A percentile compares a stretch with the other conserved stretches of the same genome.
phyloP scores from a whole-genome alignment of 2,113 vertebrate genomes.

The Channa maculata region DNA sequence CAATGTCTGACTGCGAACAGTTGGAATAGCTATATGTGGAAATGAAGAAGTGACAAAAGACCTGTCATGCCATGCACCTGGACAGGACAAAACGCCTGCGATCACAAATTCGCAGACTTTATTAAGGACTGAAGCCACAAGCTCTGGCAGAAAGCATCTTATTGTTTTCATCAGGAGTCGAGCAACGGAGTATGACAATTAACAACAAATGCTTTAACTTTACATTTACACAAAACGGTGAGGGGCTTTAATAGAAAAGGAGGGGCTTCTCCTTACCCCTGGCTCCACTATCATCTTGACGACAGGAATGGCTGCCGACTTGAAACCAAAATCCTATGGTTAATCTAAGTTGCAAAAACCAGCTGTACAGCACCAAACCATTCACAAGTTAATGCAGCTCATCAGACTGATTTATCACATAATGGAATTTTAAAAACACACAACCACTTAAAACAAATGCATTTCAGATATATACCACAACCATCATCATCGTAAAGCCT shows the following conservation, averaged over 20 bases:
- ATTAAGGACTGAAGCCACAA: slow-evolving; percentile 15
- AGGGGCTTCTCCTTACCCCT: slow-evolving; percentile 75
- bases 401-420: slow-evolving; percentile 2
- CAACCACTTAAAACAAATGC: slow-evolving; percentile 1
- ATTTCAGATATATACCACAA: slow-evolving; percentile 1
- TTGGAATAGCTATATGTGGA: background rate
- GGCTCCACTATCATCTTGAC: slow-evolving; percentile 81
- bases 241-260: slow-evolving; percentile 44
- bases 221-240: slow-evolving; percentile 43
- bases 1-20: slow-evolving; percentile 8
- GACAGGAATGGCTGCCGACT: slow-evolving; percentile 80
- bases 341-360: slow-evolving; percentile 60
- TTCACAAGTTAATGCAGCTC: slow-evolving; percentile 19
- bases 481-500: background rate
- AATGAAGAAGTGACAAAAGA: slow-evolving; percentile 32
- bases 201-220: slow-evolving; percentile 53
- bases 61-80: slow-evolving; percentile 63
- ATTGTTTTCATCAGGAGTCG: slow-evolving; percentile 21
- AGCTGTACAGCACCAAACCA: slow-evolving; percentile 11
- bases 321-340: slow-evolving; percentile 76
- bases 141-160: slow-evolving; percentile 26
- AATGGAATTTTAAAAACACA: background rate
- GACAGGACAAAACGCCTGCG: slow-evolving; percentile 36
- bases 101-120: slow-evolving; percentile 29
- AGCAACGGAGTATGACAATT: slow-evolving; percentile 16